Evolutionary conservation across 2,113 vertebrate genomes (phyloP), one percentile per base, ranked within the genome.

Genomic region (Xenus cinereus): DNA sequence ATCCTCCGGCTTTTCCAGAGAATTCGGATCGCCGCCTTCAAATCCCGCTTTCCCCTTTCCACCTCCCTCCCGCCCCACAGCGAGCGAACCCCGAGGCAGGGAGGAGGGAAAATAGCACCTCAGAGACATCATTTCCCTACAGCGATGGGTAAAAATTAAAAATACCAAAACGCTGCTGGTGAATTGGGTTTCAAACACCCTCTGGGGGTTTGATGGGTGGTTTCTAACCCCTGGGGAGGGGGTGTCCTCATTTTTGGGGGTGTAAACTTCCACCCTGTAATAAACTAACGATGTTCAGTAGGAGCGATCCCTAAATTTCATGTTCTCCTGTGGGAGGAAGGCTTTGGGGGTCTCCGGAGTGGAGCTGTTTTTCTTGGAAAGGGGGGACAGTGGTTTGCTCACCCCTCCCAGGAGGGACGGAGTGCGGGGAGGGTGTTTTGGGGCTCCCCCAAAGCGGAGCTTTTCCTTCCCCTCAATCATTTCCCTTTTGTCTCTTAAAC

Each of bases 361-460:
- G 4, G 30, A 10, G 27, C 35, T 19, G 39, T n/a, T 73, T 22
- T 56, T 56, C 18, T 20, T 46, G 33, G 26, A 45, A 24, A 3
- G 4, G 12, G 35, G 19, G 2, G 22, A 6, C 48, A 50, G 5
- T 41, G 33, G 0, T 75, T 86, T 13, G 7, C 43, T 51, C 0
- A 0, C 4, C 6, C 9, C 11, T 4, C 1, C 0, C 6, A 32
- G 4, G 3, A 45, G n/a, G 33, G 13, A 35, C 0, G 2, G 43
- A 16, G 22, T 0, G 2, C 0, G 0, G 11, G 53, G 23, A 14
- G 68, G 62, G 28, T 28, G 6, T 72, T 82, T 72, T 9, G 59
- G 37, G 30, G 28, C 19, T 89, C 43, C 28, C 37, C 53, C 9
- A 5, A 51, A 12, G 15, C 0, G 0, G 41, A 39, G 30, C 32